Base-by-base conservation (phyloP, 2,888 invertebrate species). In the Choristoneura rosaceana region DNA sequence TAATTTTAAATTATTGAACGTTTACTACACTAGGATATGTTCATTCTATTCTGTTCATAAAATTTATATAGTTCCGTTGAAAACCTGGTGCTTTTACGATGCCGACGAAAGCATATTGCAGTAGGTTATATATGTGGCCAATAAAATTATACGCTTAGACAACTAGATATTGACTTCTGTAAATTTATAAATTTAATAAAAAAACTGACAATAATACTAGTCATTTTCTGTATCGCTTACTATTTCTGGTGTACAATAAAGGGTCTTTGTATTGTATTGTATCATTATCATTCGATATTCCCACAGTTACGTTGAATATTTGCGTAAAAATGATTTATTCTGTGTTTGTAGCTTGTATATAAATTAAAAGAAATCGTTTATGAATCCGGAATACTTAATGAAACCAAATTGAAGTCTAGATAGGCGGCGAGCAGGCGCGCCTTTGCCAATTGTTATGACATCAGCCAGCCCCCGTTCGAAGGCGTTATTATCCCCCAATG, bases 391-490 rank as follows among this genome's bases (percentile, higher is more conserved):
- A 61, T 60, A 52, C 33, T 71, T 47, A 70, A 70, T 65, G 59
- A 60, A 60, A 52, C 60, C 33, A 25, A 52, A 66, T 70, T 71
- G 61, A 71, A 71, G 15, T 66, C 60, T 33, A 43, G 41, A 71
- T 71, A 66, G 71, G 71, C 66, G 71, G 52, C 66, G 43, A 60
- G 66, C 59, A 61, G 60, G 52, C 71, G 71, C 71, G 70, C 71
- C 65, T 66, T 43, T 60, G 71, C 60, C 71, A 66, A 71, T 71
- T 65, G 65, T 71, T 61, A 61, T 71, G 65, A 60, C 43, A 66
- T 66, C 60, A 66, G 52, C 50, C 8, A 66, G 52, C 50, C 8
- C 50, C 70, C 64, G 58, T 70, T 70, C 15, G 50, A 47, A 52
- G 65, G 50, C 71, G 34, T 66, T 71, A 71, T 71, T 66, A 52